A percentile compares a stretch with the other conserved stretches of the same genome.
Evolutionary conservation across 2,113 vertebrate species (phyloP).

Genomic region (Fulica atra): DNA sequence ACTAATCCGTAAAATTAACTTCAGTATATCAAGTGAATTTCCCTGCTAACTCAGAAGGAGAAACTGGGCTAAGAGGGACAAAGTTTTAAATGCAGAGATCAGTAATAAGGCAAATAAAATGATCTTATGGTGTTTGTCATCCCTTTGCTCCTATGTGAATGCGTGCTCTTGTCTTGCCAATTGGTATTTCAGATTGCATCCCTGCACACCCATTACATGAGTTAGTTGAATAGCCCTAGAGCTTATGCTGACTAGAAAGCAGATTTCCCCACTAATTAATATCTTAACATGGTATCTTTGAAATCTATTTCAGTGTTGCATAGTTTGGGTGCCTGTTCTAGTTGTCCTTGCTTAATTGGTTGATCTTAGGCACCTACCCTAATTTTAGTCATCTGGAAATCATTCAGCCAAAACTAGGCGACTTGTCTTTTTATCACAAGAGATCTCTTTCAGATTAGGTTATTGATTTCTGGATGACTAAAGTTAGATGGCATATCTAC

Average conservation of each 20-base stretch:
- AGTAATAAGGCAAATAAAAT: constrained; percentile 22
- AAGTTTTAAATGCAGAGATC: constrained; percentile 22
- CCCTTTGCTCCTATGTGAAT: constrained; percentile 42
- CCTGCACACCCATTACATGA: background rate
- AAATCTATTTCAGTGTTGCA: background rate
- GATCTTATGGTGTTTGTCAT: background rate
- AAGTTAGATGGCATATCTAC: background rate
- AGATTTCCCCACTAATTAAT: background rate
- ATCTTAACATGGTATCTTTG: background rate
- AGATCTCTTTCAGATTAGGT: background rate
- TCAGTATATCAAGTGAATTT: background rate
- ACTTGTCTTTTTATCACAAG: background rate
- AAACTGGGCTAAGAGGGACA: background rate
- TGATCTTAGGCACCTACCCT: background rate
- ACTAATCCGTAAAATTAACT: background rate
- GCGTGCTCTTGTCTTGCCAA: background rate
- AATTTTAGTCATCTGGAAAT: background rate
- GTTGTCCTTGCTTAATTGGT: background rate
- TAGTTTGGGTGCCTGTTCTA: background rate
- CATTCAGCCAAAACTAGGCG: background rate
- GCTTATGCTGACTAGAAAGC: background rate
- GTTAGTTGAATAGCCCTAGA: background rate
- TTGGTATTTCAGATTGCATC: constrained; percentile 17
- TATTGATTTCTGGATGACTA: background rate
- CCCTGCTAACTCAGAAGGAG: background rate